Conservation (phyloP, 2,113 vertebrate genomes). For the Syrmaticus mikado region DNA sequence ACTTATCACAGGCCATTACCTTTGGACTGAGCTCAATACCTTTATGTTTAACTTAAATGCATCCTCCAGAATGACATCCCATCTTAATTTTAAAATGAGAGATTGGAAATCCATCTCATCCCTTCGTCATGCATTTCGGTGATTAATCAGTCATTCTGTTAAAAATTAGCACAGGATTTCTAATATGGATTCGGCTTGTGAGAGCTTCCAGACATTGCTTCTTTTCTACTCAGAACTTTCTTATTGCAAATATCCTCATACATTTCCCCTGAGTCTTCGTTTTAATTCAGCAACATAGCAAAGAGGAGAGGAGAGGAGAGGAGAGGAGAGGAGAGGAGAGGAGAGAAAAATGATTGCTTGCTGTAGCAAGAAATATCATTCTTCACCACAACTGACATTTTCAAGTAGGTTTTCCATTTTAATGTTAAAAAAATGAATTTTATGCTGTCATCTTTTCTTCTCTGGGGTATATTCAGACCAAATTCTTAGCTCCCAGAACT, state of each 20-base stretch:
- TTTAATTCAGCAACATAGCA: slow-evolving; percentile 16
- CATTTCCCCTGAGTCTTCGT: slow-evolving; percentile 28
- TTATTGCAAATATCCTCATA: neutral
- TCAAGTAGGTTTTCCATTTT: neutral
- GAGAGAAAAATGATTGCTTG: neutral
- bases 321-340: neutral
- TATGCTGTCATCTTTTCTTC: neutral
- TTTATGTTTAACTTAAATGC: slow-evolving; percentile 27
- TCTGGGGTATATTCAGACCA: neutral
- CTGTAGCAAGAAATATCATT: neutral
- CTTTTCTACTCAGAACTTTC: slow-evolving; percentile 8
- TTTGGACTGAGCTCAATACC: slow-evolving; percentile 28
- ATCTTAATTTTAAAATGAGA: slow-evolving; percentile 19
- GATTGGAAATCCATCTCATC: slow-evolving; percentile 28
- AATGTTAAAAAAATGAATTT: neutral
- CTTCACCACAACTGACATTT: neutral
- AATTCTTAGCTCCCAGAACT: neutral
- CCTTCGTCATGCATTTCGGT: neutral
- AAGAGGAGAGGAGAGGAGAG: neutral
- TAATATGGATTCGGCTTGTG: slow-evolving; percentile 32
- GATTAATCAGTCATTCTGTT: slow-evolving; percentile 34
- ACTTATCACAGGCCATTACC: slow-evolving; percentile 10
- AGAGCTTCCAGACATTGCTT: slow-evolving; percentile 17
- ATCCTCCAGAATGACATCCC: neutral
- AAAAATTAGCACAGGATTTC: neutral